Evolutionary conservation across 35 echinoderm and acorn worm species (phyloP), one percentile per base, ranked within the genome.

Genomic region (Lytechinus pictus): DNA sequence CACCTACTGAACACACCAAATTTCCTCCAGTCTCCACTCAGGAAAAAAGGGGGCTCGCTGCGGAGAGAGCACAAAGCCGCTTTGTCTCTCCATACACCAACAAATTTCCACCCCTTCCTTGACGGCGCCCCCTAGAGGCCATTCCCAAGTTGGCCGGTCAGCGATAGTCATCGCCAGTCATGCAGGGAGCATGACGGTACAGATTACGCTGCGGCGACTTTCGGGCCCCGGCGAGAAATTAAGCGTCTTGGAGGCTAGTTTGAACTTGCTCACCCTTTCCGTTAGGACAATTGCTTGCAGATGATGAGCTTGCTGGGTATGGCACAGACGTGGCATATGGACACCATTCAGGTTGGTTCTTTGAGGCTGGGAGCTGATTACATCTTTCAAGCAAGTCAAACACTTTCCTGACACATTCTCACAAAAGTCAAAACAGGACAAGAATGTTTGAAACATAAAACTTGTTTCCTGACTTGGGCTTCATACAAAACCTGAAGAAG

Each of bases 31-130:
- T 14, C 66, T 79, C 66, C 66, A 24, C 66, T 19, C 66, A 79
- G 66, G 66, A 79, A 79, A 79, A 79, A 79, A 14, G 14, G 66
- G 66, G 66, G 66, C 66, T 79, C 66, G 19, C 6, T 79, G 16
- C 66, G 66, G 66, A 24, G 66, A 16, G 66, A 79, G 21, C 66
- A 79, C 16, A 19, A 79, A 79, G 21, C 66, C 66, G 66, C 66
- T 79, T 79, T 79, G 66, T 79, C 66, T 79, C 66, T 79, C 66
- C 66, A 79, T 24, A 79, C 66, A 79, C 66, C 66, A 79, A 79
- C 66, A 79, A 79, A 79, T 79, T 79, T 79, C 66, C 66, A 24
- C 66, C 66, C 66, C 66, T 79, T 79, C 66, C 66, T 79, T 24
- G 66, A 16, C 19, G 66, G 66, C 66, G 14, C 66, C 66, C 66